A percentile compares a stretch with the other conserved stretches of the same genome.
phyloP scores from a whole-genome alignment of 1,140 invertebrate genomes.

The Bombus affinis region DNA sequence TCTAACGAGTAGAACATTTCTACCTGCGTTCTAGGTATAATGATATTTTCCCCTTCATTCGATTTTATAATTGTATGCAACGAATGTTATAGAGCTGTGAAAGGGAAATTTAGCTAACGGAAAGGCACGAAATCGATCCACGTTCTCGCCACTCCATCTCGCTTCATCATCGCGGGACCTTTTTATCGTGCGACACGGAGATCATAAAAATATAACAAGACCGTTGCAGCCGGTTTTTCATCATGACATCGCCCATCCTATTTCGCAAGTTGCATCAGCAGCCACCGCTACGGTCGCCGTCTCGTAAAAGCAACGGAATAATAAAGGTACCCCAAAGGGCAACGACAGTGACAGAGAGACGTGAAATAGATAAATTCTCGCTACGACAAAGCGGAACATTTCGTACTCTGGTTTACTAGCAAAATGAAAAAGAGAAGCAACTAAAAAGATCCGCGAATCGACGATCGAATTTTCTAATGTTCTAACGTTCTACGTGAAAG shows the following conservation, averaged over 20 bases:
- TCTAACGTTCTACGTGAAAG: too few species aligned
- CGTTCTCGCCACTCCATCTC: background rate
- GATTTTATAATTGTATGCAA: background rate
- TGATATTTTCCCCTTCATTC: too few species aligned
- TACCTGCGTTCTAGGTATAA: too few species aligned
- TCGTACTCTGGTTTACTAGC: background rate
- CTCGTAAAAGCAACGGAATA: constrained; percentile 30
- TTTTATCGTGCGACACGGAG: constrained; percentile 42
- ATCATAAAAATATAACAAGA: constrained; percentile 52
- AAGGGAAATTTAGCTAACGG: background rate
- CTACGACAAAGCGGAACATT: background rate
- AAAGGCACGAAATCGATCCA: constrained; percentile 7
- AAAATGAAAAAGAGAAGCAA: background rate
- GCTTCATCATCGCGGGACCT: constrained; percentile 21
- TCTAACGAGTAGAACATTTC: too few species aligned
- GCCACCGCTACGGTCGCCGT: background rate
- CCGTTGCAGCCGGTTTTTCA: constrained; percentile 34
- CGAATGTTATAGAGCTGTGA: background rate
- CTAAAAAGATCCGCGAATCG: background rate
- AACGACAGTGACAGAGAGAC: background rate
- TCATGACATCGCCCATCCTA: constrained; percentile 23
- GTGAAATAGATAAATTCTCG: constrained; percentile 17
- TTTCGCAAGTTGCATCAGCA: constrained; percentile 38
- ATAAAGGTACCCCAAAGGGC: constrained; percentile 20
- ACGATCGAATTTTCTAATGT: background rate